Percentiles rank a stretch among this genome's conserved stretches.
These are phyloP conservation scores for Caerostris extrusa DNA, from an alignment of 1,140 invertebrate genomes.

Conservation along the genomic window DNA sequence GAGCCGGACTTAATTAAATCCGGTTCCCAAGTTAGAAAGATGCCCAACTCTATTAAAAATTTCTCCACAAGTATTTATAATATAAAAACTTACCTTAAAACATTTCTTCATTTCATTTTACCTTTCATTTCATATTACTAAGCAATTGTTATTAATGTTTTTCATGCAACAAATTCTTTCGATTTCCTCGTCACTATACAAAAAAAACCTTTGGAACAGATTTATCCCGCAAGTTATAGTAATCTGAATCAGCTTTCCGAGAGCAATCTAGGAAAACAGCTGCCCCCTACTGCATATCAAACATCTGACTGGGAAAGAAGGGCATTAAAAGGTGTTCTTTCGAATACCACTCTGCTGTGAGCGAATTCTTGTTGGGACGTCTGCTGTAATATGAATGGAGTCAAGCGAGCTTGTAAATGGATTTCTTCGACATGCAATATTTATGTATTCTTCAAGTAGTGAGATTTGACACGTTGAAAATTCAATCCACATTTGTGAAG, in stretches of 20 bases:
- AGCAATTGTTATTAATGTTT: no score
- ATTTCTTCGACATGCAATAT: conserved; percentile 44
- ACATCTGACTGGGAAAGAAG: background rate
- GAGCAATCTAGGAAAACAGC: background rate
- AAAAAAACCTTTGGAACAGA: no score
- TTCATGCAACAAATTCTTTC: no score
- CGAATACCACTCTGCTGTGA: background rate
- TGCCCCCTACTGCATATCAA: background rate
- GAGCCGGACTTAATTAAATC: no score
- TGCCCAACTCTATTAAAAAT: no score
- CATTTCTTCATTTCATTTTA: no score
- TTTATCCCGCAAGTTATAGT: background rate
- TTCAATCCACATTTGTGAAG: conserved; percentile 8
- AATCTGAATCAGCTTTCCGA: background rate
- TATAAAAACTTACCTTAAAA: no score
- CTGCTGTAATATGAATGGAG: background rate
- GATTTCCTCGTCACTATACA: no score
- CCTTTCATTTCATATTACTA: no score
- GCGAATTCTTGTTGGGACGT: background rate
- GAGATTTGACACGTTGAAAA: background rate
- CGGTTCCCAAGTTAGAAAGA: no score
- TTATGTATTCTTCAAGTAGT: conserved; percentile 32
- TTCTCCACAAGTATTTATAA: no score
- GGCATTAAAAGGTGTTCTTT: background rate
- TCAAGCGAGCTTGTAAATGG: background rate